Conservation (phyloP, 2,797 vertebrate species). For the Liasis olivaceus region DNA sequence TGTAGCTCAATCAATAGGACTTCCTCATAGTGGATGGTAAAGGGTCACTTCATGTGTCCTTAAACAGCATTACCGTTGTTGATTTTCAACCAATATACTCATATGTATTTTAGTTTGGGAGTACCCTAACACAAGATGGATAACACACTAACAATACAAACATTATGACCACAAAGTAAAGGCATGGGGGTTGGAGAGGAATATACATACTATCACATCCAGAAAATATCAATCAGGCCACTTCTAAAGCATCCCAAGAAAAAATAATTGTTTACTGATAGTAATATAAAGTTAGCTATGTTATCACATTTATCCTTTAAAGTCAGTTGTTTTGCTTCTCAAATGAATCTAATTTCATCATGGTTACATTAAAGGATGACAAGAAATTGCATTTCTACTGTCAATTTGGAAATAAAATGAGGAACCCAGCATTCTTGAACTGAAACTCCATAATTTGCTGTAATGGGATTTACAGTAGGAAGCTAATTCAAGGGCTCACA, state of each 20-base stretch:
- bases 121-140: background rate
- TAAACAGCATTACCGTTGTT: constrained; percentile 41
- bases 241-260: background rate
- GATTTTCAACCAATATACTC: constrained; percentile 44
- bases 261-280: constrained; percentile 7
- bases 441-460: background rate
- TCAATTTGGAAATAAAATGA: background rate
- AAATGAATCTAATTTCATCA: background rate
- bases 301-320: background rate
- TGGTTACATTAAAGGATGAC: constrained; percentile 2
- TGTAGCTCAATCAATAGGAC: background rate
- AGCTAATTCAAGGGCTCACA: background rate
- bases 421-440: background rate
- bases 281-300: background rate
- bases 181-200: background rate
- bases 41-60: background rate
- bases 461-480: background rate
- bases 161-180: background rate
- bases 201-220: background rate
- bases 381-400: background rate
- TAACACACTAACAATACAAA: background rate
- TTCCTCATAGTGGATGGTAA: background rate
- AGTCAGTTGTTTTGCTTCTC: background rate
- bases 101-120: background rate
- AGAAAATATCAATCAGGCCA: background rate